Conservation (phyloP, 2,888 invertebrate genomes). For the Mellilla xanthometata region DNA sequence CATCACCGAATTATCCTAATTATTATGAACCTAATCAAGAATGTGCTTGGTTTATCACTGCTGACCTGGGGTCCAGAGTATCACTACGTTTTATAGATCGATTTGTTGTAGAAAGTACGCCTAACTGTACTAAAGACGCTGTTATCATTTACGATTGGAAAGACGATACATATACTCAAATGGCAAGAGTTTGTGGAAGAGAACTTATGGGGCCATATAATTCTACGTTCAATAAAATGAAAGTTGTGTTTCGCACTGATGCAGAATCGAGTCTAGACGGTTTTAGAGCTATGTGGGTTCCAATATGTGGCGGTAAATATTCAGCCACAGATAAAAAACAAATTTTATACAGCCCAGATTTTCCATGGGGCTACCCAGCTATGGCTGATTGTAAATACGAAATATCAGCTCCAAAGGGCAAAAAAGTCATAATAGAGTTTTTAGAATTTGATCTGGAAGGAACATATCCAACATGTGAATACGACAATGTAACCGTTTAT, state of each 20-base stretch:
- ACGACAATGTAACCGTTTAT: slow-evolving; percentile 82
- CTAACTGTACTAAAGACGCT: slow-evolving; percentile 89
- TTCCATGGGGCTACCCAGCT: slow-evolving; percentile 84
- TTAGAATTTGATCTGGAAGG: slow-evolving; percentile 81
- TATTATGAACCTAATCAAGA: slow-evolving; percentile 89
- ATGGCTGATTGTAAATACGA: slow-evolving; percentile 85
- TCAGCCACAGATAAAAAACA: slow-evolving; percentile 73
- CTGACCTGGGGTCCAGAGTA: slow-evolving; percentile 85
- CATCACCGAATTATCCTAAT: slow-evolving; percentile 84
- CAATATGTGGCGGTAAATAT: slow-evolving; percentile 88
- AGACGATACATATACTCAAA: slow-evolving; percentile 74
- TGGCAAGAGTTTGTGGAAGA: slow-evolving; percentile 87
- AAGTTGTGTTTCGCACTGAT: slow-evolving; percentile 88
- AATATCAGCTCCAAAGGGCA: slow-evolving; percentile 66
- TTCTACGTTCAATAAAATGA: slow-evolving; percentile 85
- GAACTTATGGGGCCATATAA: slow-evolving; percentile 78
- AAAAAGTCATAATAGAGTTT: slow-evolving; percentile 80
- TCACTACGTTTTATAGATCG: slow-evolving; percentile 86
- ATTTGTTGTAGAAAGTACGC: slow-evolving; percentile 88
- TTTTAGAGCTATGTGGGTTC: slow-evolving; percentile 85
- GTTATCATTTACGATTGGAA: slow-evolving; percentile 85
- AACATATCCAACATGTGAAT: slow-evolving; percentile 54
- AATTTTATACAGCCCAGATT: slow-evolving; percentile 88
- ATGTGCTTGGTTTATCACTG: slow-evolving; percentile 89
- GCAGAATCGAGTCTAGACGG: slow-evolving; percentile 86